Evolutionary conservation across 2,888 invertebrate genomes (phyloP).

Genomic region (Maniola hyperantus): DNA sequence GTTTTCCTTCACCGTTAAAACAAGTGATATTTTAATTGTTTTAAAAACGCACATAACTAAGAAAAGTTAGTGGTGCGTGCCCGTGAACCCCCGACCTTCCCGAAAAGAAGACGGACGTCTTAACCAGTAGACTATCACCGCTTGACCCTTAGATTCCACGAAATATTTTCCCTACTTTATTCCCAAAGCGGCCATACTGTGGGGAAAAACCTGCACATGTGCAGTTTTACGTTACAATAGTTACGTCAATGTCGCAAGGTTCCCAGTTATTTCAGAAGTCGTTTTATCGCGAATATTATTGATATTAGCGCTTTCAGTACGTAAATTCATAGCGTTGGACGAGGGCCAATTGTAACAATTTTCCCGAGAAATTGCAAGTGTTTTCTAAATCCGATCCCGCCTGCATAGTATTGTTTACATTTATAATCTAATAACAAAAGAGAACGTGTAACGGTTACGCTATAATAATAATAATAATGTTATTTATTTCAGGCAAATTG

Average conservation of each 20-base stretch:
- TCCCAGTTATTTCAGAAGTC: conserved; percentile 20
- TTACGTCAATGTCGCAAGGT: conserved; percentile 14
- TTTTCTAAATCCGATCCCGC: conserved; percentile 22
- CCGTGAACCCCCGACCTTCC: no score
- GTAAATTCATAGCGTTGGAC: conserved; percentile 23
- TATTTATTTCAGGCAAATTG: no score
- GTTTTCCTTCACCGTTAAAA: no score
- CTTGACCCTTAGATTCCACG: no score
- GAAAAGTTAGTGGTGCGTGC: no score
- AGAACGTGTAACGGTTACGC: conserved; percentile 4
- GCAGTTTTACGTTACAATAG: background rate
- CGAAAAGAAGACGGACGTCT: no score
- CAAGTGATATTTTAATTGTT: no score
- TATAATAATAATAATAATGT: no score
- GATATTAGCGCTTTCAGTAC: conserved; percentile 19
- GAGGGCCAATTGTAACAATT: conserved; percentile 22
- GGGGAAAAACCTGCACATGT: background rate
- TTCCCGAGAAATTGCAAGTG: conserved; percentile 25
- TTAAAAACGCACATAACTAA: no score
- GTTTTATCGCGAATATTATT: conserved; percentile 16
- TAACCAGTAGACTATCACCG: no score
- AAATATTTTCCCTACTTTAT: no score
- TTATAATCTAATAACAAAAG: conserved; percentile 23
- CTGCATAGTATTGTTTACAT: conserved; percentile 19
- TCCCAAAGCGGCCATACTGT: no score